Evolutionary conservation across 2,113 vertebrate genomes (phyloP).

Genomic region (Dromaius novaehollandiae): DNA sequence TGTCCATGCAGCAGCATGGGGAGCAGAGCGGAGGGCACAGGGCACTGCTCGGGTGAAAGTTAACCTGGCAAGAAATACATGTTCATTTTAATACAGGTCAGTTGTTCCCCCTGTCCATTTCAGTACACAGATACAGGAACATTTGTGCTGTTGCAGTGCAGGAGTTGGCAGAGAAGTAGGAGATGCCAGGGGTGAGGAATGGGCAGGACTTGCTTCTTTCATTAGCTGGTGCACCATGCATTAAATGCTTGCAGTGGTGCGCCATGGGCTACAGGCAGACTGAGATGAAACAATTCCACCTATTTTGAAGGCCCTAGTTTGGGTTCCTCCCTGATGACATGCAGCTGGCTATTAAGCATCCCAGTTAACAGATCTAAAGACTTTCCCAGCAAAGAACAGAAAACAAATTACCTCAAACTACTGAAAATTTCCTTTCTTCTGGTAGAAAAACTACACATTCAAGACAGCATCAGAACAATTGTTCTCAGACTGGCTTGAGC

Average conservation of each 20-base stretch:
- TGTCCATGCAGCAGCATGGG: rapidly evolving
- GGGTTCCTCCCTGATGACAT: no score
- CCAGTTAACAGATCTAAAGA: neutral
- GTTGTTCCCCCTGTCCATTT: neutral
- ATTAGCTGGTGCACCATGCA: no score
- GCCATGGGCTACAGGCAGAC: no score
- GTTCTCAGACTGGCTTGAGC: neutral
- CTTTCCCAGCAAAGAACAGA: neutral
- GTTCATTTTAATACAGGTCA: neutral
- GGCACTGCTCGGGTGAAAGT: neutral
- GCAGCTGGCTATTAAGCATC: neutral
- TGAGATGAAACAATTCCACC: no score
- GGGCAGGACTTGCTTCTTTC: neutral
- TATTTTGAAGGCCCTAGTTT: neutral
- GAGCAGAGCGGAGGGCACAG: neutral
- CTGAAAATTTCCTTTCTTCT: neutral
- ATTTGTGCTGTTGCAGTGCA: no score
- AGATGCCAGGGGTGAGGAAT: neutral
- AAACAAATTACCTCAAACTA: neutral
- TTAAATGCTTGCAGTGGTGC: no score
- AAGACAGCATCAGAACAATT: neutral
- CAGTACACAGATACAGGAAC: no score
- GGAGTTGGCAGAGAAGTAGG: no score
- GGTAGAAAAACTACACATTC: neutral
- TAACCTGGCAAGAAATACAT: neutral